These are phyloP conservation scores for Hoplostethus mediterraneus DNA, from an alignment of 2,797 vertebrate species.

Conservation along the genomic window DNA sequence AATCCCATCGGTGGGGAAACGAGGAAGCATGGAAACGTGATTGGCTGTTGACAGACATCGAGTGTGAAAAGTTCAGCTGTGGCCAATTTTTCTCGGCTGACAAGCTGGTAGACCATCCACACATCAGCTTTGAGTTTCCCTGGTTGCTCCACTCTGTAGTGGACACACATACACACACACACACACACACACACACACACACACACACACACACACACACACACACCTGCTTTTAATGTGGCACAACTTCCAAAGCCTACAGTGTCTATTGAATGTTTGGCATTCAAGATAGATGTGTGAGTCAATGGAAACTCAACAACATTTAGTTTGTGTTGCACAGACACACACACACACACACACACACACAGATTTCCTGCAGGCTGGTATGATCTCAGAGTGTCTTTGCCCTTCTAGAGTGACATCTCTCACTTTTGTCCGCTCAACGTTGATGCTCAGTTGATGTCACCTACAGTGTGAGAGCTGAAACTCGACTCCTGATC, in stretches of 20 bases:
- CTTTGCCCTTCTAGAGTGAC: constrained; percentile 73
- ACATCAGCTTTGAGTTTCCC: no score
- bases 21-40: neutral
- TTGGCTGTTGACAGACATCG: neutral
- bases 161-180: constrained; percentile 30
- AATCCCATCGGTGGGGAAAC: no score
- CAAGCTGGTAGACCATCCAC: no score
- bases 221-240: constrained; percentile 35
- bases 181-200: constrained; percentile 42
- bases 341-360: constrained; percentile 30
- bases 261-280: constrained; percentile 1
- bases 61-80: no score
- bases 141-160: no score
- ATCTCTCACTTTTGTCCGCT: constrained; percentile 62
- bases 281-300: neutral
- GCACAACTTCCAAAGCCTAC: neutral
- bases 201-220: constrained; percentile 11
- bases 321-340: constrained; percentile 20
- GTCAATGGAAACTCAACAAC: constrained; percentile 15
- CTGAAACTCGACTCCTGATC: constrained; percentile 58
- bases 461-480: constrained; percentile 68
- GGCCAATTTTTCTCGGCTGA: no score
- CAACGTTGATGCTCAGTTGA: constrained; percentile 59
- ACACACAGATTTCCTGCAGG: constrained; percentile 42
- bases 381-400: constrained; percentile 61